Base-by-base conservation (phyloP, 2,888 invertebrate species). In the Balanococcus diminutus region DNA sequence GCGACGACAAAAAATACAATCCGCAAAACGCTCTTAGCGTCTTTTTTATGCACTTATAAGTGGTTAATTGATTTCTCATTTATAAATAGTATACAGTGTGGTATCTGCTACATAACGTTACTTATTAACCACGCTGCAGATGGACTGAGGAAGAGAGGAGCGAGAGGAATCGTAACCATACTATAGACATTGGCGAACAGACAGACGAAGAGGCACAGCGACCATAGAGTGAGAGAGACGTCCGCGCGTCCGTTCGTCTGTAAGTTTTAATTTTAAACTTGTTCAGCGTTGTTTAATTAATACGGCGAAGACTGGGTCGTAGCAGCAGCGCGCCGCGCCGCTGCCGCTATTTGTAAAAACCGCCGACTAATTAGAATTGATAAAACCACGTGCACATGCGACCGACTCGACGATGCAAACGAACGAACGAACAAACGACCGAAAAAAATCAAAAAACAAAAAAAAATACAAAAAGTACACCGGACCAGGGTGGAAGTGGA, bases 321-420 rank as follows among this genome's bases (percentile, higher is more conserved):
- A n/a, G 36, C 36, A 36, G 4, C 36, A 8, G 14, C 46, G 46
- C 46, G 14, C 2, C n/a, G 46, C 46, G 61, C 51, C 51, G 51
- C 51, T n/a, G 19, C 51, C 19, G 19, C 51, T 19, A 14, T 67
- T 67, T 22, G 61, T 28, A 14, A 67, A 67, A 67, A 67, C 61
- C 61, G 61, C 28, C 61, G 61, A 67, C 61, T 67, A 67, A 67
- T 67, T 67, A 28, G 61, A 67, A 67, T 67, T 67, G 61, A 67
- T 67, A 67, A 67, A 67, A 67, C 61, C 61, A 67, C 61, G 61
- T 67, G 61, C 61, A 67, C 3, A 19, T 51, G n/a, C 11, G 61
- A 67, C 11, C 61, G 28, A 2, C 4, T n/a, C n/a, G n/a, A n/a
- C n/a, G n/a, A n/a, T n/a, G n/a, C n/a, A n/a, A n/a, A n/a, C n/a